Evolutionary conservation across 2,797 vertebrate genomes (phyloP).

Genomic region (Gallirallus australis): DNA sequence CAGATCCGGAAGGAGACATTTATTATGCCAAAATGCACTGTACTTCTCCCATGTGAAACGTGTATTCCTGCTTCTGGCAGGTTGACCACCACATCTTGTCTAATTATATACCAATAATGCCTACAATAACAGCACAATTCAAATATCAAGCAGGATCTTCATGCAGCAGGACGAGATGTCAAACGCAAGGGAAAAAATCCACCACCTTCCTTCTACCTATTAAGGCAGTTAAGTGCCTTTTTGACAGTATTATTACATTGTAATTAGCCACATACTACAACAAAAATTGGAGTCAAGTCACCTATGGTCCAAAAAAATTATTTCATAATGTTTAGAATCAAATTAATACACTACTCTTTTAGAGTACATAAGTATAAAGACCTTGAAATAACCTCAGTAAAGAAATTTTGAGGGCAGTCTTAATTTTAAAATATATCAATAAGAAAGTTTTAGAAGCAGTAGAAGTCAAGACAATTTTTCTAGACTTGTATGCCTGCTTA

Average conservation of each 20-base stretch:
- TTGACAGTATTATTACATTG: neutral
- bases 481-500: neutral
- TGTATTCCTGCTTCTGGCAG: neutral
- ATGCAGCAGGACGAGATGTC: neutral
- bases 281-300: neutral
- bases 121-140: neutral
- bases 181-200: neutral
- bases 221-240: neutral
- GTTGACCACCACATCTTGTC: neutral
- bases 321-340: neutral
- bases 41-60: neutral
- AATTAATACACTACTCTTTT: neutral
- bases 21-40: neutral
- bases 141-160: neutral
- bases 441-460: neutral
- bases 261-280: neutral
- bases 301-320: neutral
- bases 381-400: neutral
- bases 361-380: neutral
- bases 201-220: neutral
- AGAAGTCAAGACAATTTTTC: neutral
- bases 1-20: rapidly evolving
- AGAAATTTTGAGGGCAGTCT: neutral
- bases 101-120: neutral
- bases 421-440: neutral